Base-by-base conservation (phyloP, 1,140 invertebrate species). In the Pogonomyrmex barbatus region DNA sequence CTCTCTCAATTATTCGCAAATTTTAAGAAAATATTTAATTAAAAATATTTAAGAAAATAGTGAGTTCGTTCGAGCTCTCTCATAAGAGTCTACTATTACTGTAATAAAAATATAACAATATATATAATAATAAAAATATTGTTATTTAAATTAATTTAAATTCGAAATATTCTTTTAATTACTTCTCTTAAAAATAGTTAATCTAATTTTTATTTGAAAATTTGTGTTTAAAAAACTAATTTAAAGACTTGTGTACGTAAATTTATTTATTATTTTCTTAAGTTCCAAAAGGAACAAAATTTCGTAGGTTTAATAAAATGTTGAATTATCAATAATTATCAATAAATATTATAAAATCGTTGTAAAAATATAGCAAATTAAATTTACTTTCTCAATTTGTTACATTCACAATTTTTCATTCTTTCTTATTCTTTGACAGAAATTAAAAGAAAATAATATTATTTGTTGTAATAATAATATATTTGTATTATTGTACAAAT, bases 61-160 rank as follows among this genome's bases (percentile, higher is more conserved):
- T 24, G 24, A 24, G 24, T 24, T 24, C 24, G 24, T 24, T 24
- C 24, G 24, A 24, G 24, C 24, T 24, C 24, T 24, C 24, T 24
- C 24, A 24, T 24, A 0, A 24, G 24, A 24, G 24, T 24, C 24
- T 24, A 24, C 24, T 24, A 24, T 24, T 24, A 24, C 24, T 24
- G 24, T 24, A 24, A 24, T 24, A 24, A 24, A 24, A 24, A 24
- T 24, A 24, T 24, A 24, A 24, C 24, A 24, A 24, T 24, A 24
- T 24, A 24, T 24, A 24, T 24, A 24, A 24, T 24, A 24, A 24
- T 24, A 24, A 24, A 45, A 8, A 45, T 45, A 45, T 45, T 8
- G 14, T n/a, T 65, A 65, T 65, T 65, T 65, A 9, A 42, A 65
- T 65, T n/a, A 42, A 65, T 65, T 65, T 65, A 9, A 42, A 65